A percentile compares a stretch with the other conserved stretches of the same genome.
phyloP scores from a whole-genome alignment of 2,797 vertebrate species.

The Catostomus latipinnis region DNA sequence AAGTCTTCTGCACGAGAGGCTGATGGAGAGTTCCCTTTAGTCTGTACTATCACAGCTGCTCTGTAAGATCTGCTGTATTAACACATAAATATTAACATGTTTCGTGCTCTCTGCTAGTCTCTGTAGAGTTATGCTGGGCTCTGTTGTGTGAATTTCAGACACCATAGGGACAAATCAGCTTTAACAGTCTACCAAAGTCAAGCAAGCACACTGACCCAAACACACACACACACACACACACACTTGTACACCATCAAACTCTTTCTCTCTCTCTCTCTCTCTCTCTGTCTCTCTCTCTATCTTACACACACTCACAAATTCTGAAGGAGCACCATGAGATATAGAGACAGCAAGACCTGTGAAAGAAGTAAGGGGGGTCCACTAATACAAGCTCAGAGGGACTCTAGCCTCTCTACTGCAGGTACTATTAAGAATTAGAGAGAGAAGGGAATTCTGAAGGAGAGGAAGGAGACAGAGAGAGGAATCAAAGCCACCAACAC shows the following conservation, averaged over 20 bases:
- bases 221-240: constrained; percentile 33
- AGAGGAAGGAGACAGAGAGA: constrained; percentile 4
- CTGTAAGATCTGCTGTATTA: constrained; percentile 44
- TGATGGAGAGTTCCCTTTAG: constrained; percentile 13
- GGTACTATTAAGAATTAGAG: constrained; percentile 24
- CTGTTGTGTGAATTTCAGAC: constrained; percentile 40
- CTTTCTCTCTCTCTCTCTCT: constrained; percentile 3
- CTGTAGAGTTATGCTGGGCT: constrained; percentile 20
- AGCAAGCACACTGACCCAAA: constrained; percentile 31
- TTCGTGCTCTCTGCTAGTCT: constrained; percentile 31
- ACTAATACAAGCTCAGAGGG: constrained; percentile 38
- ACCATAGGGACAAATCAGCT: constrained; percentile 43
- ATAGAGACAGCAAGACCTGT: constrained; percentile 40
- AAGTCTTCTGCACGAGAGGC: neutral
- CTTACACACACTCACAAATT: constrained; percentile 36
- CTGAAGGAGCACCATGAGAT: constrained; percentile 31
- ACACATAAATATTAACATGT: constrained; percentile 43
- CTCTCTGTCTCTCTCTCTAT: neutral
- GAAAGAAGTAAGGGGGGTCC: constrained; percentile 37
- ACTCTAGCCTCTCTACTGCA: constrained; percentile 40
- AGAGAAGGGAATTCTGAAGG: neutral
- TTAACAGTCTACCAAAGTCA: constrained; percentile 43
- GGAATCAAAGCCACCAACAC: constrained; percentile 22
- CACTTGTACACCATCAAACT: constrained; percentile 26
- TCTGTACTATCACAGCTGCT: constrained; percentile 16